Evolutionary conservation across 92 coral and sea anemone species (phyloP).

Genomic region (Metridium senile): DNA sequence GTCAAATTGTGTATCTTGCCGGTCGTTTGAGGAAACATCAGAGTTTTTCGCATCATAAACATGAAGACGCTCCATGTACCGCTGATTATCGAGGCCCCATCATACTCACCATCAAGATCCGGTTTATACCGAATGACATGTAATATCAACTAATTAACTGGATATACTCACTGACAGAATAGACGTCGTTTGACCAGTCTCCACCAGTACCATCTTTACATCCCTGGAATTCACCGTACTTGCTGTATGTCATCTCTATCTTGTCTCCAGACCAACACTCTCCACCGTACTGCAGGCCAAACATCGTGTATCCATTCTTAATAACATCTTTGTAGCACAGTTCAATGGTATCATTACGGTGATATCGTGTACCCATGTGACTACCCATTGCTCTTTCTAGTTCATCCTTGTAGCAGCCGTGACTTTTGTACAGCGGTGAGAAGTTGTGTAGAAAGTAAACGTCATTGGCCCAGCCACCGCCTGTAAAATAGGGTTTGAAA

Average conservation of each 20-base stretch:
- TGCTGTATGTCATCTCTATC: conserved; percentile 22
- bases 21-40: too few relatives aligned
- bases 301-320: conserved; percentile 7
- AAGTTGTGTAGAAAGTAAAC: conserved; percentile 25
- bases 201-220: conserved; percentile 31
- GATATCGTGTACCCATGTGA: neutral
- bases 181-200: conserved; percentile 23
- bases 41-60: too few relatives aligned
- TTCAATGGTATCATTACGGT: conserved; percentile 25
- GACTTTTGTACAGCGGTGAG: conserved; percentile 22
- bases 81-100: neutral
- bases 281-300: conserved; percentile 20
- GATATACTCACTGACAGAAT: conserved; percentile 24
- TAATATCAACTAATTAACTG: neutral
- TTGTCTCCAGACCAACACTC: conserved; percentile 20
- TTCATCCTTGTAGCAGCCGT: conserved; percentile 20
- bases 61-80: too few relatives aligned
- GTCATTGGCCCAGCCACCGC: conserved; percentile 31
- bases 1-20: too few relatives aligned
- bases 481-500: neutral
- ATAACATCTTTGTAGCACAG: conserved; percentile 19
- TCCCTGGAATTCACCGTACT: conserved; percentile 5
- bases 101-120: neutral
- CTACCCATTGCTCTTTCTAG: conserved; percentile 6
- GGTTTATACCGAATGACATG: neutral